Evolutionary conservation across 2,797 vertebrate species (phyloP), one percentile per base, ranked within the genome.

Genomic region (Todus mexicanus): DNA sequence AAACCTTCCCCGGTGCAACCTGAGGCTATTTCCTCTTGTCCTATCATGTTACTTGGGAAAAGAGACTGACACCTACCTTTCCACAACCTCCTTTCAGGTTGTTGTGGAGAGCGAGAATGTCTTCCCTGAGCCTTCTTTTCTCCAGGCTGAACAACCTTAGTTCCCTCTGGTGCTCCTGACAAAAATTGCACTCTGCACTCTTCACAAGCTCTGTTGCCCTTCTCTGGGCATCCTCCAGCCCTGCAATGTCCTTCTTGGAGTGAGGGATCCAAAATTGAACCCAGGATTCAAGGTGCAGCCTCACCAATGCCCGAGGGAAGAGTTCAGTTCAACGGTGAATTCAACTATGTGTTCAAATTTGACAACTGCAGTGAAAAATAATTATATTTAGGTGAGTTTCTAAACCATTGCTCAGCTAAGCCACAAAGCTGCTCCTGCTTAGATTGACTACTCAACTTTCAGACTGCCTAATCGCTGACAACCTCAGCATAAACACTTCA

Each of bases 301-400:
- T n/a, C 50, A 31, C 37, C 15, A 40, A 8, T 23, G 60, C 37
- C 84, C 12, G 14, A 65, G 9, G 13, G 65, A 37, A 72, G 15
- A 85, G 25, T 65, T 83, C 1, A 1, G 37, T 54, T 75, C 40
- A 21, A 6, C 6, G 10, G 18, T n/a, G 54, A 79, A 42, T 54
- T 27, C 0, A 1, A n/a, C 29, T 40, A 7, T 2, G 0, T 15
- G 12, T n/a, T 79, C 35, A 18, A 50, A 60, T 53, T 76, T 60
- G 60, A 37, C 73, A 75, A 42, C 35, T 65, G 53, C 35, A 42
- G 40, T 15, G 29, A 38, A 31, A 72, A 75, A 53, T 35, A n/a
- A 20, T 6, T 5, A 9, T 54, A 17, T 40, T 57, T 63, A 48
- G 18, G 15, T 37, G 43, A 47, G 42, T 60, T 80, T 65, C 69